These are phyloP conservation scores for Hafferia zeledoni DNA, from an alignment of 2,797 vertebrate genomes.

Conservation along the genomic window DNA sequence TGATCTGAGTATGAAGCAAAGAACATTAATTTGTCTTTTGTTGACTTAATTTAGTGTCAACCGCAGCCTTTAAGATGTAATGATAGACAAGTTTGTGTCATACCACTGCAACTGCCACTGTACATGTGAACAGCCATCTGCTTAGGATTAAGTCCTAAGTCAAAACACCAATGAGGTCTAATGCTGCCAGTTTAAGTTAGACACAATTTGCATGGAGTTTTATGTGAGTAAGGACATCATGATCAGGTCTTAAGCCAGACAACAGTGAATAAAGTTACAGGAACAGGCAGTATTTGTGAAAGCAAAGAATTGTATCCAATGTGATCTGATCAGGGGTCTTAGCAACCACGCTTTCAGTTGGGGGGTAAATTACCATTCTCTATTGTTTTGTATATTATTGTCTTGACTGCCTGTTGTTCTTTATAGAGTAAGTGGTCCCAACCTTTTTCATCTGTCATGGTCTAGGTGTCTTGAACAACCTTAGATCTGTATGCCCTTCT, in stretches of 20 bases:
- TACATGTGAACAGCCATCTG: constrained; percentile 6
- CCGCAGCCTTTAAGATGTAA: constrained; percentile 12
- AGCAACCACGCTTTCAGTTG: background rate
- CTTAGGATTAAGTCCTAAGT: constrained; percentile 33
- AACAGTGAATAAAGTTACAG: background rate
- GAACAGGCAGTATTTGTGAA: background rate
- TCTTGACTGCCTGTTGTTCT: accelerated
- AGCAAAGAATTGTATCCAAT: background rate
- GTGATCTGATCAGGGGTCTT: background rate
- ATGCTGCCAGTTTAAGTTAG: background rate
- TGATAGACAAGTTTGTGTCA: constrained; percentile 29
- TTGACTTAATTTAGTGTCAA: constrained; percentile 51
- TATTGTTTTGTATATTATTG: background rate
- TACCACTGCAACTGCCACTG: constrained; percentile 19
- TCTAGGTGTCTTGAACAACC: background rate
- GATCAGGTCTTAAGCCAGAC: background rate
- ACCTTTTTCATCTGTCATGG: background rate
- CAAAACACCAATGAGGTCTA: constrained; percentile 10
- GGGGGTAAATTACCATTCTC: background rate
- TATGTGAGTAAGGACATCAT: background rate
- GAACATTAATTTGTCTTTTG: constrained; percentile 48
- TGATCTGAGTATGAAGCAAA: constrained; percentile 24
- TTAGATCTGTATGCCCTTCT: background rate
- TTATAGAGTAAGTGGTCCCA: background rate
- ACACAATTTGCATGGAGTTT: background rate